These are phyloP conservation scores for Hoplias malabaricus DNA, from an alignment of 2,113 vertebrate species.

Conservation along the genomic window DNA sequence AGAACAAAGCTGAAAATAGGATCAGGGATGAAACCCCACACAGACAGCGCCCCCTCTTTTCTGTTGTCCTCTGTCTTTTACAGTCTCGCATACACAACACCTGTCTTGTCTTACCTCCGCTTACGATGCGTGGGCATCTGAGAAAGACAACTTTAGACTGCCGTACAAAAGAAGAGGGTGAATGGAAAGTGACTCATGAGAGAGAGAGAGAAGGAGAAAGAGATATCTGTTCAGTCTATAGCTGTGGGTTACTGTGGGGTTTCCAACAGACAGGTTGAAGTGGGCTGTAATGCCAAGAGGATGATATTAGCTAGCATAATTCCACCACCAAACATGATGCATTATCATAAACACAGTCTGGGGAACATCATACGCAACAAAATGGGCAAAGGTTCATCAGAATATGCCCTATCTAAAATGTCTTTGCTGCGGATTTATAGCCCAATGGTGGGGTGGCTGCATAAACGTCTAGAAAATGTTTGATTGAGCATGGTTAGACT, in stretches of 20 bases:
- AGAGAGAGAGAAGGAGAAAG: neutral
- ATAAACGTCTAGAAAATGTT: no score
- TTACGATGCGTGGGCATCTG: slow-evolving; percentile 3
- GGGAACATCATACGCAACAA: no score
- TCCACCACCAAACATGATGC: slow-evolving; percentile 19
- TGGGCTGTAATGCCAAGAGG: neutral
- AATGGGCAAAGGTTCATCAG: no score
- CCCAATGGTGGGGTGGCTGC: no score
- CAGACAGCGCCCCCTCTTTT: neutral
- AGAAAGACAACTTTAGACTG: neutral
- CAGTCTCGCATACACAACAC: neutral
- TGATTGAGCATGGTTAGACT: no score
- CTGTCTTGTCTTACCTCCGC: slow-evolving; percentile 17
- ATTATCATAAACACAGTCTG: neutral
- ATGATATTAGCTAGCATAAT: neutral
- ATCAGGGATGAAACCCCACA: neutral
- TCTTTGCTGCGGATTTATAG: no score
- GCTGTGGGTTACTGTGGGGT: neutral
- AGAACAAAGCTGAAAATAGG: neutral
- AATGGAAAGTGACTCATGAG: slow-evolving; percentile 38
- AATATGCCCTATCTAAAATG: no score
- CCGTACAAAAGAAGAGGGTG: neutral
- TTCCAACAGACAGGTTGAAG: slow-evolving; percentile 23
- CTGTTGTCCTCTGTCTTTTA: neutral
- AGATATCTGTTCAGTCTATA: neutral